Conservation (phyloP, 2,113 vertebrate species). For the Syrrhaptes paradoxus region DNA sequence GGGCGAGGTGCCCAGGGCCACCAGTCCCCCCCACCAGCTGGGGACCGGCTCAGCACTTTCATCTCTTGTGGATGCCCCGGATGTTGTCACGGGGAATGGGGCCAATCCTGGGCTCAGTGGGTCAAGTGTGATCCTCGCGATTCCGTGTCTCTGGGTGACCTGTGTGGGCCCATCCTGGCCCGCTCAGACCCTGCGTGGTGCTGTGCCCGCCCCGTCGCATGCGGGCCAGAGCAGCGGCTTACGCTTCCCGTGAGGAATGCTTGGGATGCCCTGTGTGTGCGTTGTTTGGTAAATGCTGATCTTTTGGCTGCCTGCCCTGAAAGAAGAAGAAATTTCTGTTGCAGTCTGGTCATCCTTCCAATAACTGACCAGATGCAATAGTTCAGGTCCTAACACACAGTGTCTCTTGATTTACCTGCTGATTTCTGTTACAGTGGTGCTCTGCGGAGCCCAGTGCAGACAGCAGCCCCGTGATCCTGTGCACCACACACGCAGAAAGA, state of each 20-base stretch:
- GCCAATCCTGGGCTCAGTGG: background rate
- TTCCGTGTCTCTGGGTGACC: background rate
- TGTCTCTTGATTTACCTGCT: background rate
- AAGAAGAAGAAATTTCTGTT: background rate
- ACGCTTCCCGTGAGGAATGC: background rate
- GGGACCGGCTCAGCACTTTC: background rate
- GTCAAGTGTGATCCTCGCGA: rapidly evolving
- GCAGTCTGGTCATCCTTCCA: background rate
- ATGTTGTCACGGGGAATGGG: background rate
- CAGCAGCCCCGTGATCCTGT: background rate
- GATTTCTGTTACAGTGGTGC: background rate
- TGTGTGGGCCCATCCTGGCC: background rate
- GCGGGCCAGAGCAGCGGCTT: background rate
- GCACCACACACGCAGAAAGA: background rate
- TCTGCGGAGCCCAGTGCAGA: background rate
- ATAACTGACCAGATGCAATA: background rate
- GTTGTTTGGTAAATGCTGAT: background rate
- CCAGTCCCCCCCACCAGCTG: no score
- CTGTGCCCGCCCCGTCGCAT: rapidly evolving
- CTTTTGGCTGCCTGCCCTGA: background rate
- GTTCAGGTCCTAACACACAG: background rate
- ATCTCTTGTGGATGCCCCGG: background rate
- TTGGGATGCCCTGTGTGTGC: background rate
- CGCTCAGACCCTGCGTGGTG: background rate
- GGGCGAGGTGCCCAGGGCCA: background rate